phyloP scores from a whole-genome alignment of 2,113 vertebrate genomes.

The Lepisosteus osseus region DNA sequence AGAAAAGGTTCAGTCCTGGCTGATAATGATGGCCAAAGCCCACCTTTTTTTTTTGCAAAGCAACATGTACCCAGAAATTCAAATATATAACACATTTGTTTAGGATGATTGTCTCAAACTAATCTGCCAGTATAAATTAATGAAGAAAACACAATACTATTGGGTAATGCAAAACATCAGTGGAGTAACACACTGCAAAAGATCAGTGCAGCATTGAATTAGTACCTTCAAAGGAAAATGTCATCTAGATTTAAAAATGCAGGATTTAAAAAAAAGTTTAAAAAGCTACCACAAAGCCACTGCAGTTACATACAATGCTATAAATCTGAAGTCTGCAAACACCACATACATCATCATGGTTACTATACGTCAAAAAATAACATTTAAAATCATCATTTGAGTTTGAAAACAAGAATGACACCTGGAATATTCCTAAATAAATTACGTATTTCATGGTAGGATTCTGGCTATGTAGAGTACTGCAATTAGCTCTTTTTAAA shows the following conservation, averaged over 20 bases:
- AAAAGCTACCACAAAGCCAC: not conserved
- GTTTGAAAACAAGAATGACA: not conserved
- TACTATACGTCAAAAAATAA: constrained; percentile 12
- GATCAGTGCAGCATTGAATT: constrained; percentile 47
- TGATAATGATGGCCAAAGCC: not conserved
- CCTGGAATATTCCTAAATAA: constrained; percentile 11
- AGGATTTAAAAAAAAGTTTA: not conserved
- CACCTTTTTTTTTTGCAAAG: constrained; percentile 9
- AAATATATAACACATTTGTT: constrained; percentile 17
- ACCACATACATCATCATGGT: constrained; percentile 27
- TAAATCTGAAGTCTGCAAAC: constrained; percentile 27
- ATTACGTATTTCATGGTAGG: constrained; percentile 3
- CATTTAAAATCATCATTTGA: too few species aligned
- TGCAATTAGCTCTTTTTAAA: not conserved
- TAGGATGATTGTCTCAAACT: constrained; percentile 19
- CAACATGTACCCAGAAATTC: constrained; percentile 18
- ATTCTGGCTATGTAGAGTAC: constrained; percentile 1
- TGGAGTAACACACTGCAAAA: constrained; percentile 24
- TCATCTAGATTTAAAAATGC: constrained; percentile 18
- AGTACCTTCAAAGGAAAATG: constrained; percentile 39
- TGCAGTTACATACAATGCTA: constrained; percentile 8
- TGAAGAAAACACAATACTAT: constrained; percentile 39
- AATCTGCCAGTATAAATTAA: constrained; percentile 39
- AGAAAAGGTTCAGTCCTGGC: constrained; percentile 37
- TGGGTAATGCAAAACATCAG: constrained; percentile 42